Evolutionary conservation across 2,113 vertebrate genomes (phyloP).

Genomic region (Thunnus thynnus): DNA sequence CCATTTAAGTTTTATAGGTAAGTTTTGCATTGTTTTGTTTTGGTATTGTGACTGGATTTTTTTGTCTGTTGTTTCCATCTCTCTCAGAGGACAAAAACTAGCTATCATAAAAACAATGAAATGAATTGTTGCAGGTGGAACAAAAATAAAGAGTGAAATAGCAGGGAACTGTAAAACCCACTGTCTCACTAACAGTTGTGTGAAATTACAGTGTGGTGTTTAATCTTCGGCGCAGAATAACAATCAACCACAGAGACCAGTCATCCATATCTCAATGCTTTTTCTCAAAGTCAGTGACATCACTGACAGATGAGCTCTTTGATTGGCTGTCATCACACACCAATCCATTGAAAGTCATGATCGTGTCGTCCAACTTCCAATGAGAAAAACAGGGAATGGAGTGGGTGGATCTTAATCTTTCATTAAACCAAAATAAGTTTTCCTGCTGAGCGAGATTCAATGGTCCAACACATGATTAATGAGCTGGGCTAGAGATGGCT

Average conservation of each 20-base stretch:
- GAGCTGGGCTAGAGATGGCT: neutral
- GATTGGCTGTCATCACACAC: slow-evolving; percentile 11
- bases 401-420: neutral
- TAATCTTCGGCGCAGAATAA: neutral
- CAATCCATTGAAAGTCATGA: slow-evolving; percentile 28
- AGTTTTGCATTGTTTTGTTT: slow-evolving; percentile 30
- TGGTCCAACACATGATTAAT: slow-evolving; percentile 4
- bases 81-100: neutral
- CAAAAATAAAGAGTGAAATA: neutral
- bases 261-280: slow-evolving; percentile 1
- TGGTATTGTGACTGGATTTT: neutral
- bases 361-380: slow-evolving; percentile 39
- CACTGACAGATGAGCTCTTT: slow-evolving; percentile 43
- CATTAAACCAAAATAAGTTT: neutral
- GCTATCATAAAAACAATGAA: slow-evolving; percentile 17
- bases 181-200: neutral
- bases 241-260: neutral
- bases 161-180: neutral
- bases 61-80: slow-evolving; percentile 37
- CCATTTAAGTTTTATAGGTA: slow-evolving; percentile 8
- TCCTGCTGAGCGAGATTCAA: neutral
- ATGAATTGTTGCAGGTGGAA: neutral
- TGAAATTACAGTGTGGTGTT: slow-evolving; percentile 17
- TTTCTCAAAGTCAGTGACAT: slow-evolving; percentile 31
- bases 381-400: slow-evolving; percentile 5